Evolutionary conservation across 2,888 invertebrate genomes (phyloP).

Genomic region (Eumerus sabulonum): DNA sequence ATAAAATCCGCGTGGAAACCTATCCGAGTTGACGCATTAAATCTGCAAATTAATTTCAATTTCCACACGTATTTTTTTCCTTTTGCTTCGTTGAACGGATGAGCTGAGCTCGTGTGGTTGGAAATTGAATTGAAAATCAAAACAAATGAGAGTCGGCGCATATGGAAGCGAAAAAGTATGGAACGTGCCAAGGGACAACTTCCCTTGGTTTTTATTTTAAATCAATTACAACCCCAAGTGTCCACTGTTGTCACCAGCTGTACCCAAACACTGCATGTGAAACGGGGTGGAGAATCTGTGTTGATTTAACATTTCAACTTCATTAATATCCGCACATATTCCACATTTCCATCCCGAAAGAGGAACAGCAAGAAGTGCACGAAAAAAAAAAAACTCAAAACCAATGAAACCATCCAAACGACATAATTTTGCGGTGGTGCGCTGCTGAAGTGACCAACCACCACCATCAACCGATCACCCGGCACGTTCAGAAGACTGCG

Average conservation of each 20-base stretch:
- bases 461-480: neutral
- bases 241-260: constrained; percentile 34
- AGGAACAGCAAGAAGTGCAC: neutral
- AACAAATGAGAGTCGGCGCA: constrained; percentile 29
- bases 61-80: neutral
- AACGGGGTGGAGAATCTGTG: constrained; percentile 17
- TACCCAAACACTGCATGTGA: neutral
- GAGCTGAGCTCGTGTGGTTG: neutral
- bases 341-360: neutral
- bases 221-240: constrained; percentile 49
- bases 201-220: constrained; percentile 39
- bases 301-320: constrained; percentile 60
- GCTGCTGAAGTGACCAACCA: constrained; percentile 33
- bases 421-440: constrained; percentile 46
- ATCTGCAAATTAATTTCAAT: constrained; percentile 57
- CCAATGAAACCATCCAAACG: constrained; percentile 25
- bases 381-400: constrained; percentile 26
- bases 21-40: constrained; percentile 53
- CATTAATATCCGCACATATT: constrained; percentile 63
- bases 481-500: neutral
- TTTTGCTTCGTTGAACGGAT: neutral
- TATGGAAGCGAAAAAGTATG: neutral
- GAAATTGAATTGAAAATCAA: constrained; percentile 52
- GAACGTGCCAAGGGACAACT: constrained; percentile 33
- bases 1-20: constrained; percentile 38